Evolutionary conservation across 2,888 invertebrate species (phyloP).

Genomic region (Drosophila anceps): DNA sequence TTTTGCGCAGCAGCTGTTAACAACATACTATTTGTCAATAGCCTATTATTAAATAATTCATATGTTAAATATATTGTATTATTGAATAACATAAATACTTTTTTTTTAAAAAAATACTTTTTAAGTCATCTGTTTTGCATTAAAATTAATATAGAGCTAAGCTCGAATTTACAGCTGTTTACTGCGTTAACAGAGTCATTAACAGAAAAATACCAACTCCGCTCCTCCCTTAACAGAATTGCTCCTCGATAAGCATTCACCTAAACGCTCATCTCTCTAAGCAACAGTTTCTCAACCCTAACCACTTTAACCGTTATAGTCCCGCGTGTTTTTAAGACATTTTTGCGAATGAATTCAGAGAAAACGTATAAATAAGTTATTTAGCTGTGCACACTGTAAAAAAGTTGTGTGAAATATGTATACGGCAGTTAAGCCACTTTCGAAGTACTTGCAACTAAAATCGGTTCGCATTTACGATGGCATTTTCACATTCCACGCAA

Average conservation of each 20-base stretch:
- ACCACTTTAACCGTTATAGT: slow-evolving; percentile 52
- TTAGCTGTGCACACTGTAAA: background rate
- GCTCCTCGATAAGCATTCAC: slow-evolving; percentile 2
- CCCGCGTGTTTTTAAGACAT: slow-evolving; percentile 63
- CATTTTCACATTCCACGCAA: slow-evolving; percentile 91
- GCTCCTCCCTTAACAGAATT: slow-evolving; percentile 26
- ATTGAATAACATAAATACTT: background rate
- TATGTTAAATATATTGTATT: background rate
- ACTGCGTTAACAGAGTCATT: slow-evolving; percentile 1
- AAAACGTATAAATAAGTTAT: background rate
- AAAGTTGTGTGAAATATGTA: slow-evolving; percentile 85
- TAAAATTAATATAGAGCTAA: no score
- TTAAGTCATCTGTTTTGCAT: background rate
- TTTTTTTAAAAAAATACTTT: background rate
- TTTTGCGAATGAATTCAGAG: background rate
- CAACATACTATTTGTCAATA: background rate
- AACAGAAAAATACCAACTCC: background rate
- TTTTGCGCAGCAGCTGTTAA: background rate
- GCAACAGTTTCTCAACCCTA: background rate
- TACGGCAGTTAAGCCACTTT: slow-evolving; percentile 88
- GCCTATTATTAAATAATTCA: background rate
- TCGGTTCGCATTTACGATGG: slow-evolving; percentile 91
- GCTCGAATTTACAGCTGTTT: background rate
- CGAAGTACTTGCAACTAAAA: slow-evolving; percentile 87
- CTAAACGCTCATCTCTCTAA: background rate